Conservation (phyloP, 2,797 vertebrate genomes). For the Mallotus villosus region DNA sequence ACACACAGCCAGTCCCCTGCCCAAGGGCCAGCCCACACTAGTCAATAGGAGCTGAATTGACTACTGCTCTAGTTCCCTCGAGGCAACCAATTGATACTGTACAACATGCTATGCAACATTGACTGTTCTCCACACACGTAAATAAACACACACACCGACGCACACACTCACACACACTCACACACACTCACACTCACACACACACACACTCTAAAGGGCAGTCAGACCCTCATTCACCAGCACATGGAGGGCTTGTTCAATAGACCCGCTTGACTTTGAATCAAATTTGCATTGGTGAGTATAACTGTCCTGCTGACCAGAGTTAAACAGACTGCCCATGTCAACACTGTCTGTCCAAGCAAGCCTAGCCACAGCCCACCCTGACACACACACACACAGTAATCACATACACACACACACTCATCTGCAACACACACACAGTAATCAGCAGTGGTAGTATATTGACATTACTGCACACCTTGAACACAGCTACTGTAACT, state of each 20-base stretch:
- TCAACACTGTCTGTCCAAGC: background rate
- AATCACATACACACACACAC: no score
- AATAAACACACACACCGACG: conserved; percentile 11
- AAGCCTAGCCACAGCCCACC: background rate
- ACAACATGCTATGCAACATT: conserved; percentile 39
- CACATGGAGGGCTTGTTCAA: conserved; percentile 25
- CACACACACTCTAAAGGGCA: conserved; percentile 11
- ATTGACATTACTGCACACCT: conserved; percentile 35
- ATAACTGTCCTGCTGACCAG: background rate
- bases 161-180: conserved; percentile 21
- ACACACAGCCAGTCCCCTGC: conserved; percentile 8
- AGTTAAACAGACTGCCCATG: background rate
- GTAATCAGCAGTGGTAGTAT: background rate
- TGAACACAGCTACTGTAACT: background rate
- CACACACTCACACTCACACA: conserved; percentile 21
- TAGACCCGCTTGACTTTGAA: conserved; percentile 42
- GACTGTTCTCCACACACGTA: conserved; percentile 23
- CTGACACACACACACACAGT: no score
- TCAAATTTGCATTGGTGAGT: conserved; percentile 48
- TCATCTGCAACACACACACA: no score
- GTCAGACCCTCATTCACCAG: conserved; percentile 12
- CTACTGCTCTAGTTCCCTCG: conserved; percentile 41
- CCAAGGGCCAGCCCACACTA: conserved; percentile 29
- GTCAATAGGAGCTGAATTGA: conserved; percentile 50
- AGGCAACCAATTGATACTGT: conserved; percentile 33